Base-by-base conservation (phyloP, 2,113 vertebrate genomes). In the Rhinopomastus cyanomelas region DNA sequence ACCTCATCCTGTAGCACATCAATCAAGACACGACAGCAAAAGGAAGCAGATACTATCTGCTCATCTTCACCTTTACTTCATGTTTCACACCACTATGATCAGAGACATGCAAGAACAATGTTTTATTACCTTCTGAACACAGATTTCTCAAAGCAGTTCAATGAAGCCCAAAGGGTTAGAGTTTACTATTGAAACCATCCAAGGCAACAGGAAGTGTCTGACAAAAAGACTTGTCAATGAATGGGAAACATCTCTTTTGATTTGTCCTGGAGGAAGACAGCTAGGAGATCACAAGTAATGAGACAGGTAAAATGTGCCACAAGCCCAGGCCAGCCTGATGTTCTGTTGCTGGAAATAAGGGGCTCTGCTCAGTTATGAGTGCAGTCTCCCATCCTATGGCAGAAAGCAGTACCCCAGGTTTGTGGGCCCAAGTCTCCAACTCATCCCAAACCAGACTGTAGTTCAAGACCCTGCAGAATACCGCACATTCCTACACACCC, bases 31-130 rank as follows among this genome's bases (percentile, higher is more conserved):
- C 59, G 64, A 16, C n/a, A 32, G 12, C 0, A 51, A 87, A 82
- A 52, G 48, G 68, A 91, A 76, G 56, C 26, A 57, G 57, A 36
- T 34, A 57, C 2, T 39, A 30, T 57, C 76, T 81, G 53, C 39
- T 81, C 52, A 53, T 36, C 29, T 55, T 67, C 76, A 51, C 69
- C 66, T 91, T 62, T 48, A 37, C 37, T 36, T 61, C 55, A 37
- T 73, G 39, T 60, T 68, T 59, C 66, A 37, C 0, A 0, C 30
- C 60, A 20, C 11, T 14, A 8, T 0, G 0, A 68, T 2, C 1
- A 61, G 0, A 74, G 55, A 87, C 4, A 9, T 8, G 20, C 49
- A 71, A 51, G 27, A 73, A 68, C 10, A 67, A 29, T 18, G 6
- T 20, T 79, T 56, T 44, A 55, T 12, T 68, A 29, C 51, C 22